Percentiles rank a stretch among this genome's conserved stretches.
Conservation (phyloP, 23 tunicate genomes). For the Styela clava region DNA sequence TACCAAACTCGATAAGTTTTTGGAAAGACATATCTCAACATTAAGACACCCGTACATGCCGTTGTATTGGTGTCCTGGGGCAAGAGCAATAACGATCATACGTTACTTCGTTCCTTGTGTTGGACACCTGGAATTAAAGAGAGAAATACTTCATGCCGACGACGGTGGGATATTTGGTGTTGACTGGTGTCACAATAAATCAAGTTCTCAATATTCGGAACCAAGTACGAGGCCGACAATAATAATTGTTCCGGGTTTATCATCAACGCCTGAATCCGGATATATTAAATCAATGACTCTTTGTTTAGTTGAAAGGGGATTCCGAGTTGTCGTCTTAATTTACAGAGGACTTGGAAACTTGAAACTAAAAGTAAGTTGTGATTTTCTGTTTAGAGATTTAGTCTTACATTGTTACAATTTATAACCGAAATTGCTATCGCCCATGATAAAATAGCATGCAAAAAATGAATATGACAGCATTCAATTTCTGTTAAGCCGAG, state of each 20-base stretch:
- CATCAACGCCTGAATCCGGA: background rate
- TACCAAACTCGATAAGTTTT: background rate
- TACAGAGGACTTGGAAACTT: constrained; percentile 14
- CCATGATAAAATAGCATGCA: too few species aligned
- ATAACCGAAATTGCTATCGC: too few species aligned
- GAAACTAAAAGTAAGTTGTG: constrained; percentile 8
- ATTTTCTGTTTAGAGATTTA: too few species aligned
- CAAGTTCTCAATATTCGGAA: background rate
- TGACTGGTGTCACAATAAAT: constrained; percentile 18
- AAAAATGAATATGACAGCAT: too few species aligned
- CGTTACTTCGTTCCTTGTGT: constrained; percentile 15
- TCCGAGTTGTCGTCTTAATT: constrained; percentile 9
- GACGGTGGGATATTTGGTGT: constrained; percentile 8
- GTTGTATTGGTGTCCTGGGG: constrained; percentile 9
- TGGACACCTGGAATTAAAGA: background rate
- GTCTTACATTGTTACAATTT: too few species aligned
- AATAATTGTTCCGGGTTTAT: constrained; percentile 15
- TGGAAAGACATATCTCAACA: background rate
- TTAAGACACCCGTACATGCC: constrained; percentile 10
- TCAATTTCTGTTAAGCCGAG: too few species aligned
- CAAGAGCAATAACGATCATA: constrained; percentile 1
- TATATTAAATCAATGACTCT: constrained; percentile 16
- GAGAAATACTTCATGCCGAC: background rate
- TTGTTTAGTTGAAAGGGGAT: background rate
- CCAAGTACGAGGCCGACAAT: constrained; percentile 11